Percentiles rank a stretch among this genome's conserved stretches.
Conservation (phyloP, 2,888 invertebrate species). For the Oscheius sp. region DNA sequence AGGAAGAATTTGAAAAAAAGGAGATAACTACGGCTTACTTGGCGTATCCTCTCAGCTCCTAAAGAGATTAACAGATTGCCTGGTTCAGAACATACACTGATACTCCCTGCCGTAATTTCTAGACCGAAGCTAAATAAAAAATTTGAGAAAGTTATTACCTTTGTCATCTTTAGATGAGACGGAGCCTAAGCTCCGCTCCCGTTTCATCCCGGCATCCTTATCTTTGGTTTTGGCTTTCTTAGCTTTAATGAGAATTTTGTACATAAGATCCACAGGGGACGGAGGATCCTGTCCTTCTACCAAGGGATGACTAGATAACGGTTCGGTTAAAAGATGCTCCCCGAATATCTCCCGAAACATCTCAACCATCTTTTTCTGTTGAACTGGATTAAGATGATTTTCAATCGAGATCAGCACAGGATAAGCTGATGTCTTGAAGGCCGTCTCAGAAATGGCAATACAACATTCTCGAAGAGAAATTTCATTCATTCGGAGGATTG, state of each 20-base stretch:
- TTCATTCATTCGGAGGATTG: constrained; percentile 59
- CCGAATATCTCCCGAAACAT: constrained; percentile 59
- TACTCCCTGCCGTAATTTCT: background rate
- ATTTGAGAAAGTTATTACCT: no score
- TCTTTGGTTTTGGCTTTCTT: constrained; percentile 32
- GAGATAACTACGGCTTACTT: background rate
- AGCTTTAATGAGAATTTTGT: constrained; percentile 65
- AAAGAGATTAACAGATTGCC: background rate
- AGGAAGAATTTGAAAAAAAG: background rate
- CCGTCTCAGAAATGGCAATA: constrained; percentile 93
- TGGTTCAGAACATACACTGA: constrained; percentile 2
- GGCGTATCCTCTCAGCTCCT: background rate
- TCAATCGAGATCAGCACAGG: constrained; percentile 97
- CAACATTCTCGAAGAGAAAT: constrained; percentile 81
- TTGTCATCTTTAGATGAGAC: no score
- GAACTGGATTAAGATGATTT: constrained; percentile 84
- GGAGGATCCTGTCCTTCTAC: constrained; percentile 52
- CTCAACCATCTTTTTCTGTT: constrained; percentile 62
- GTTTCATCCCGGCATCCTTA: background rate
- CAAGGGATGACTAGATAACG: constrained; percentile 57
- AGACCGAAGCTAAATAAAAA: background rate
- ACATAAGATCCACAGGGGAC: constrained; percentile 51
- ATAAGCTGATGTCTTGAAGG: constrained; percentile 96
- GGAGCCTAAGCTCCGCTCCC: constrained; percentile 4
- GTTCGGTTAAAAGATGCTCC: constrained; percentile 53